phyloP scores from a whole-genome alignment of 1,140 invertebrate species.

The Aphidius gifuensis region DNA sequence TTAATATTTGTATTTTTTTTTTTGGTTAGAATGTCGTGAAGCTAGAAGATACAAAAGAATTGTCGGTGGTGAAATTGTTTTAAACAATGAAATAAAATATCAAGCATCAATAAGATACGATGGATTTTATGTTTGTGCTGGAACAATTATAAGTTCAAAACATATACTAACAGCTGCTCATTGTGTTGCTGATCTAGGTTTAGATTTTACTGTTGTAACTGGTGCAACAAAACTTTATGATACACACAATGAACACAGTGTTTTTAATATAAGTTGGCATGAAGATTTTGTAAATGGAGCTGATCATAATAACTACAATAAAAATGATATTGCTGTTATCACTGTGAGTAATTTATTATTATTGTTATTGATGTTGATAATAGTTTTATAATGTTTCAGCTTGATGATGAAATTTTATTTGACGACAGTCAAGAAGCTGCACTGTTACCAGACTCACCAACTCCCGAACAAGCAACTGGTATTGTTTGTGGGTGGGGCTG shows the following conservation, averaged over 20 bases:
- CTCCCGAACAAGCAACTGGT: not conserved
- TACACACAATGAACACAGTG: conserved; percentile 6
- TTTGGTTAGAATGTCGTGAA: too few relatives aligned
- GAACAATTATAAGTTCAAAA: conserved; percentile 58
- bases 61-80: conserved; percentile 47
- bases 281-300: conserved; percentile 4
- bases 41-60: conserved; percentile 24
- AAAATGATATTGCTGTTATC: conserved; percentile 30
- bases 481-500: conserved; percentile 23
- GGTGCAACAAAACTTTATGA: conserved; percentile 9
- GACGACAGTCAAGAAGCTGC: conserved; percentile 17
- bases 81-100: conserved; percentile 56
- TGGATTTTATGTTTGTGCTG: conserved; percentile 61
- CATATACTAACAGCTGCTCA: conserved; percentile 69
- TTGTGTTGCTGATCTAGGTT: conserved; percentile 53
- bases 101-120: conserved; percentile 58
- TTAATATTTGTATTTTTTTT: too few relatives aligned
- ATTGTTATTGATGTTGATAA: not conserved
- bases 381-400: conserved; percentile 3
- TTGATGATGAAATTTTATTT: not conserved
- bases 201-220: conserved; percentile 14
- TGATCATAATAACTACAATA: not conserved
- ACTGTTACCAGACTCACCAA: conserved; percentile 12
- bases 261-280: conserved; percentile 22
- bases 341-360: conserved; percentile 20